Evolutionary conservation across 1,140 invertebrate genomes (phyloP).

Genomic region (Conopomorpha cramerella): DNA sequence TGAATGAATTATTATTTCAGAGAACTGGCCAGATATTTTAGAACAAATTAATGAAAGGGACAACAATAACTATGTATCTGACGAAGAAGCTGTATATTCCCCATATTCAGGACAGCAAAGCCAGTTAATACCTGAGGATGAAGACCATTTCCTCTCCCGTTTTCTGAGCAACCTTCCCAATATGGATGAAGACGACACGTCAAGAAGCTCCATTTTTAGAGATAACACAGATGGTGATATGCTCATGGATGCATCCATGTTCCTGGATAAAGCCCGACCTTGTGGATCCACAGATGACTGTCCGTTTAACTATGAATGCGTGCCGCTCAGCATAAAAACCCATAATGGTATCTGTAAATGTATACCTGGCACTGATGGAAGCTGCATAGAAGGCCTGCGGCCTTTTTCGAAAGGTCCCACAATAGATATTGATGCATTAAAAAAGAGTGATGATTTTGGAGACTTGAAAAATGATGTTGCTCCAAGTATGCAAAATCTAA

Average conservation of each 20-base stretch:
- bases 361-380: conserved; percentile 51
- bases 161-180: conserved; percentile 41
- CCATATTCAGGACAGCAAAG: conserved; percentile 34
- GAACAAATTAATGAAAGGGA: conserved; percentile 50
- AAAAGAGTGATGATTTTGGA: conserved; percentile 29
- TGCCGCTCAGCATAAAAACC: conserved; percentile 59
- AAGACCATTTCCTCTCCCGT: conserved; percentile 32
- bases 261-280: conserved; percentile 40
- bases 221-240: conserved; percentile 47
- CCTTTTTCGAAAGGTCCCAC: conserved; percentile 43
- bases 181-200: conserved; percentile 29
- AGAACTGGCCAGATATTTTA: conserved; percentile 55
- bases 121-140: conserved; percentile 30
- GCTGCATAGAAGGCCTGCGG: conserved; percentile 28
- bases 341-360: conserved; percentile 73
- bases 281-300: conserved; percentile 61
- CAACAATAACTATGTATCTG: conserved; percentile 33
- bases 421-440: conserved; percentile 30
- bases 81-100: conserved; percentile 46
- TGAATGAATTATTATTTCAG: conserved; percentile 29
- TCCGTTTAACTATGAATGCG: conserved; percentile 68
- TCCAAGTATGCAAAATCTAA: conserved; percentile 66
- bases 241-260: conserved; percentile 51
- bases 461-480: conserved; percentile 30
- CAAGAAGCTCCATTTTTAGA: conserved; percentile 37